Percentiles rank a stretch among this genome's conserved stretches.
These are phyloP conservation scores for Istiophorus platypterus DNA, from an alignment of 2,113 vertebrate species.

Conservation along the genomic window DNA sequence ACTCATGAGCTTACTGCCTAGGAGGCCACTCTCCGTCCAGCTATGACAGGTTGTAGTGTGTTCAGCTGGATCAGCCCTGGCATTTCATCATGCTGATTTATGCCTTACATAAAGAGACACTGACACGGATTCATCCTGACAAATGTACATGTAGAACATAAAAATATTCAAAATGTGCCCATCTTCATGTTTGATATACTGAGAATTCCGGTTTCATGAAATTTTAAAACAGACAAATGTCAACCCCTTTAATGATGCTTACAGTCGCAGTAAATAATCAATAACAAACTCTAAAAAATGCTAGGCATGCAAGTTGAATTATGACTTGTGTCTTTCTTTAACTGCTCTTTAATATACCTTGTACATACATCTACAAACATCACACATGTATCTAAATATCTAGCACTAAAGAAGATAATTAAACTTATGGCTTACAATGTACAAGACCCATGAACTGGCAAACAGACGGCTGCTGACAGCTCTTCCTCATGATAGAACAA, in stretches of 20 bases:
- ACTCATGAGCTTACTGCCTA: constrained; percentile 60
- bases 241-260: constrained; percentile 45
- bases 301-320: constrained; percentile 25
- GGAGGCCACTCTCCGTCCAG: constrained; percentile 60
- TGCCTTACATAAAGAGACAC: constrained; percentile 55
- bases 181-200: constrained; percentile 21
- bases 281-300: constrained; percentile 31
- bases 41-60: constrained; percentile 77
- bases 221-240: constrained; percentile 21
- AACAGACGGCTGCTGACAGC: constrained; percentile 26
- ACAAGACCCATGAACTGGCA: constrained; percentile 27
- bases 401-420: constrained; percentile 12
- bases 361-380: constrained; percentile 27
- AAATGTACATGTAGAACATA: constrained; percentile 51
- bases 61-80: constrained; percentile 69
- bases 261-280: constrained; percentile 23
- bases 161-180: constrained; percentile 24
- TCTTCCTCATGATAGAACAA: constrained; percentile 26
- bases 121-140: constrained; percentile 60
- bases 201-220: constrained; percentile 37
- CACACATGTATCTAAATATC: constrained; percentile 38
- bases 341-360: constrained; percentile 17
- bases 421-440: constrained; percentile 23
- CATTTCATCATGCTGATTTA: constrained; percentile 71
- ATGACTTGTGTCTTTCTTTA: constrained; percentile 18